These are phyloP conservation scores for Syngnathus typhle DNA, from an alignment of 2,113 vertebrate genomes.

Conservation along the genomic window DNA sequence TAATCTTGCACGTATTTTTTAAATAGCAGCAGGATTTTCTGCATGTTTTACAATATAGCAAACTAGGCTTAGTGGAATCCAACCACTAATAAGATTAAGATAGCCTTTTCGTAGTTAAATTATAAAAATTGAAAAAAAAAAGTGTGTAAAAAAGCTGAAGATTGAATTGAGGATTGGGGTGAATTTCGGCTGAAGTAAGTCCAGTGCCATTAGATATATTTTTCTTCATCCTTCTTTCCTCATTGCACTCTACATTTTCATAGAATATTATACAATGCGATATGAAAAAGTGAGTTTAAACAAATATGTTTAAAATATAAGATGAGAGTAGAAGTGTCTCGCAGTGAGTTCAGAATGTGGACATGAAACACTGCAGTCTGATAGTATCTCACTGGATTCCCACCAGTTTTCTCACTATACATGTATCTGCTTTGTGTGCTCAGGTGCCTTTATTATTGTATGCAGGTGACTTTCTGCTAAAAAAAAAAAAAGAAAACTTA, in stretches of 20 bases:
- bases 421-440: neutral
- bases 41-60: constrained; percentile 53
- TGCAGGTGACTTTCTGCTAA: neutral
- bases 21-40: constrained; percentile 50
- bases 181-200: too few species aligned
- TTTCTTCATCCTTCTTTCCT: constrained; percentile 23
- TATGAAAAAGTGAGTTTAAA: neutral
- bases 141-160: neutral
- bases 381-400: constrained; percentile 27
- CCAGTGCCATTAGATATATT: neutral
- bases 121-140: constrained; percentile 3
- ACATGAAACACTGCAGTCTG: too few species aligned
- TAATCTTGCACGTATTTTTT: constrained; percentile 44
- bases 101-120: constrained; percentile 22
- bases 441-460: neutral
- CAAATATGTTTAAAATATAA: constrained; percentile 41
- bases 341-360: too few species aligned
- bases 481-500: neutral
- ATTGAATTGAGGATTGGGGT: neutral
- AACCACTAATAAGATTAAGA: constrained; percentile 48
- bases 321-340: constrained; percentile 30
- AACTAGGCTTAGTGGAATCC: constrained; percentile 57
- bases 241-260: constrained; percentile 41
- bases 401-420: neutral
- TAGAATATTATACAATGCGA: neutral